Evolutionary conservation across 53 echinoderm and acorn worm species (phyloP), one percentile per base, ranked within the genome.

Genomic region (Luidia sarsii): DNA sequence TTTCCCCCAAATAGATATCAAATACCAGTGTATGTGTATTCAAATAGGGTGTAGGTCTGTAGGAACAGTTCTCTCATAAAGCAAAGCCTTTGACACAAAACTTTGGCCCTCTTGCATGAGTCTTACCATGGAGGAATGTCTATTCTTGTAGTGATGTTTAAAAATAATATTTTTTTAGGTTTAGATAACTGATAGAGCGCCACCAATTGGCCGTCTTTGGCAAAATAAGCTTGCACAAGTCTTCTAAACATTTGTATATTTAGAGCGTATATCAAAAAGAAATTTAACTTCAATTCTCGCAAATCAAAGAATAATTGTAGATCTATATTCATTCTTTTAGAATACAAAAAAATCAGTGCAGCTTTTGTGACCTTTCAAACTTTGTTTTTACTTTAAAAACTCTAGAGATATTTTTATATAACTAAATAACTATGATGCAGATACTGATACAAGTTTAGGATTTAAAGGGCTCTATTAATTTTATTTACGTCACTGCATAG

Each of bases 151-250:
- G n/a, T n/a, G n/a, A n/a, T n/a, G n/a, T n/a, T n/a, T n/a, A n/a
- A n/a, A n/a, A n/a, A n/a, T n/a, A n/a, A n/a, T n/a, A n/a, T n/a
- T n/a, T n/a, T n/a, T n/a, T n/a, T n/a, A n/a, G n/a, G n/a, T n/a
- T n/a, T n/a, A n/a, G n/a, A n/a, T n/a, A n/a, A n/a, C n/a, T n/a
- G n/a, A n/a, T n/a, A n/a, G n/a, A 69, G 70, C 70, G 70, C 70
- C 70, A 69, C 70, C 70, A 69, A 30, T 50, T 51, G 70, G 16
- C 21, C 52, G 21, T 6, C 52, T 50, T 8, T 10, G 16, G 29
- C 3, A 24, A 10, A 4, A 31, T 10, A 25, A 60, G 7, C 60
- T 29, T 29, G 24, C 3, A 28, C 10, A 60, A 28, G n/a, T 53
- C 53, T 21, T 9, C 22, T 53, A 4, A 53, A 6, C 22, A 53